Evolutionary conservation across 2,888 invertebrate species (phyloP).

Genomic region (Agrochola litura): DNA sequence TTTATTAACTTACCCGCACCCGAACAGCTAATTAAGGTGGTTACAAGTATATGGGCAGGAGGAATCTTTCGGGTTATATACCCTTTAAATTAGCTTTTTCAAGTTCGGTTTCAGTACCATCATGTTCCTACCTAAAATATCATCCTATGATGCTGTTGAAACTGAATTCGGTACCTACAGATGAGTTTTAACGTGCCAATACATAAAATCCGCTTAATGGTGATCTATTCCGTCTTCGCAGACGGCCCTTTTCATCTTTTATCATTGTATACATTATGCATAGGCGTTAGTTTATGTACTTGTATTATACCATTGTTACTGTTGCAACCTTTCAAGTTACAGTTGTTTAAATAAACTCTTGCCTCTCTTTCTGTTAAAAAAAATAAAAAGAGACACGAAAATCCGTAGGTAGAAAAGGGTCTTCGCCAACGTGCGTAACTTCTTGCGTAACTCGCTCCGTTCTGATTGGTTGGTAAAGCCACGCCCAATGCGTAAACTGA

Average conservation of each 20-base stretch:
- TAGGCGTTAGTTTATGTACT: not conserved
- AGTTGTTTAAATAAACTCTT: constrained; percentile 45
- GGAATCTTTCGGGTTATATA: not conserved
- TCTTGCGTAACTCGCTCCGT: constrained; percentile 83
- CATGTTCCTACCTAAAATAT: not conserved
- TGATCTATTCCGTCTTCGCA: not conserved
- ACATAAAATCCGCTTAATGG: too few relatives aligned
- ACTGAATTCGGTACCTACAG: not conserved
- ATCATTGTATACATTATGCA: too few relatives aligned
- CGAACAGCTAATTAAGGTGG: not conserved
- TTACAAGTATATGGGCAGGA: not conserved
- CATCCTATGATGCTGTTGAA: not conserved
- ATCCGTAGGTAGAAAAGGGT: constrained; percentile 72
- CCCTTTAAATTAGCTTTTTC: not conserved
- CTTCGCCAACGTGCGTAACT: constrained; percentile 76
- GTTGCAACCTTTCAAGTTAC: constrained; percentile 6
- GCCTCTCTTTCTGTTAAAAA: constrained; percentile 61
- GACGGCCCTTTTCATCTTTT: not conserved
- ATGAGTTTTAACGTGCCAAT: not conserved
- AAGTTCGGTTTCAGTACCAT: not conserved
- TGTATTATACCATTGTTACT: not conserved
- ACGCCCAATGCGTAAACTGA: constrained; percentile 88
- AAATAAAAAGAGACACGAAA: constrained; percentile 54
- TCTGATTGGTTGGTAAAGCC: constrained; percentile 85
- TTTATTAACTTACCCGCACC: too few relatives aligned